Evolutionary conservation across 2,888 invertebrate species (phyloP), one percentile per base, ranked within the genome.

Genomic region (Iselma pallidipennis): DNA sequence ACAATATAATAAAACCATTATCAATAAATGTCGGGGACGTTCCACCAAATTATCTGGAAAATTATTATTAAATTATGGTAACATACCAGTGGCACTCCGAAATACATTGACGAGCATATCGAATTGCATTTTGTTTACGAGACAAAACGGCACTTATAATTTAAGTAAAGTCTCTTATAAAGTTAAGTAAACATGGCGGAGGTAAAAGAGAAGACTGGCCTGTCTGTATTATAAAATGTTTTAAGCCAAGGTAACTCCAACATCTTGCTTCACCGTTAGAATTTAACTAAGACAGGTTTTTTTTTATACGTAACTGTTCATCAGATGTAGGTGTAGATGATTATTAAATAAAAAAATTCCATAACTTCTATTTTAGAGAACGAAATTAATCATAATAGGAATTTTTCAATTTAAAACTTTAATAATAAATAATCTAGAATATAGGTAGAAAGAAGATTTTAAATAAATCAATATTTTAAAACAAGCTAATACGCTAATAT

Each of bases 51-150:
- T 31, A 31, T 37, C 16, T 37, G 2, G 6, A 14, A 37, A 37
- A 37, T 37, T 37, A 4, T 37, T 4, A 4, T 16, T 14, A 37
- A 42, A 19, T 42, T 10, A 19, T 3, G 45, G 1, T 12, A 49
- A 60, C 60, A 16, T 69, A 68, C 77, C 76, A 61, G 77, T 77
- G 64, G 75, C 76, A 66, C 74, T 76, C 61, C 76, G 67, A 65
- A 77, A 77, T 37, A 76, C 77, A 65, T 76, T 76, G 49, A 77
- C 75, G 54, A 77, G 61, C 72, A 76, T 76, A 54, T 77, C 77
- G 66, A 77, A 77, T 68, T 77, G 77, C 77, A 77, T 77, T 65
- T 73, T 74, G 59, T n/a, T n/a, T n/a, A n/a, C n/a, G n/a, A n/a
- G 48, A 26, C 29, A 23, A 5, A 49, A 37, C 10, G 37, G n/a